phyloP scores from a whole-genome alignment of 1,140 invertebrate genomes.

The Drosophila rhopaloa region DNA sequence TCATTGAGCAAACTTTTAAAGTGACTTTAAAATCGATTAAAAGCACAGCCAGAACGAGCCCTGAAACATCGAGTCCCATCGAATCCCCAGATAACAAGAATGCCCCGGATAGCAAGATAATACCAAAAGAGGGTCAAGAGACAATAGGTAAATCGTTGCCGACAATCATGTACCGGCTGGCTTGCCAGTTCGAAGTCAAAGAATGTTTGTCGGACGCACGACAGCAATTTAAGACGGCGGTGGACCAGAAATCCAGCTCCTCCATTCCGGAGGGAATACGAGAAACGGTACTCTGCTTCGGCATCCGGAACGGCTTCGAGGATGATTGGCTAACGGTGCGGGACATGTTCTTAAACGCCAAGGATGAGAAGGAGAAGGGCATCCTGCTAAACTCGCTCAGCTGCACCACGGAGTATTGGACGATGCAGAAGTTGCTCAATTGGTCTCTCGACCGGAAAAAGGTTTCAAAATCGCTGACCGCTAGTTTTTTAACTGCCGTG shows the following conservation, averaged over 20 bases:
- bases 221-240: slow-evolving; percentile 86
- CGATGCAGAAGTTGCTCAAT: slow-evolving; percentile 88
- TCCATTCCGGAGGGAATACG: slow-evolving; percentile 90
- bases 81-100: background rate
- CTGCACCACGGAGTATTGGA: slow-evolving; percentile 89
- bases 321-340: slow-evolving; percentile 92
- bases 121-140: no score
- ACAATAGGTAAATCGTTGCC: background rate
- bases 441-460: slow-evolving; percentile 85
- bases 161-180: slow-evolving; percentile 73
- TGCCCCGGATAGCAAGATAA: no score
- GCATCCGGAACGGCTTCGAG: slow-evolving; percentile 88
- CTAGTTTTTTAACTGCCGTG: background rate
- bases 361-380: slow-evolving; percentile 88
- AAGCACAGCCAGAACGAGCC: background rate
- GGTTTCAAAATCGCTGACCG: slow-evolving; percentile 1
- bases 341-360: slow-evolving; percentile 88
- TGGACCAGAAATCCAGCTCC: slow-evolving; percentile 64
- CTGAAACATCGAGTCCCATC: background rate
- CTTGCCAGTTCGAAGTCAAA: slow-evolving; percentile 86
- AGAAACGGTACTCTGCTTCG: slow-evolving; percentile 90
- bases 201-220: slow-evolving; percentile 87
- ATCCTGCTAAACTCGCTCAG: slow-evolving; percentile 88
- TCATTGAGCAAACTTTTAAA: slow-evolving; percentile 3
- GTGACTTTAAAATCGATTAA: background rate